Evolutionary conservation across 2,888 invertebrate species (phyloP), one percentile per base, ranked within the genome.

Genomic region (Caenorhabditis sulstoni): DNA sequence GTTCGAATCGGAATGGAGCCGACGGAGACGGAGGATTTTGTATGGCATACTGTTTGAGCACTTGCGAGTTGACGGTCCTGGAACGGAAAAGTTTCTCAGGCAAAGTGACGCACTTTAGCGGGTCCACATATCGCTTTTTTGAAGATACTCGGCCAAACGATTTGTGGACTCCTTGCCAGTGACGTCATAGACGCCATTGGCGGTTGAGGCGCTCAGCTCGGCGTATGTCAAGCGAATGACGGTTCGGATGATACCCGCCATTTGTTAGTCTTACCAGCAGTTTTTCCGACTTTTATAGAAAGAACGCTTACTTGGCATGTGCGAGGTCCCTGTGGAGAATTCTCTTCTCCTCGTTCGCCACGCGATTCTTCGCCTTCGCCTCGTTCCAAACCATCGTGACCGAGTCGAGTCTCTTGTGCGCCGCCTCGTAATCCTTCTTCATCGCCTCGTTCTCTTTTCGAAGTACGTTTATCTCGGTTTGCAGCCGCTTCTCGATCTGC

Each of bases 351-450:
- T 53, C 53, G 7, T n/a, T 18, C 20, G 59, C 70, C 12, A 39
- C 49, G 20, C 29, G 22, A 18, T 41, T 39, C 22, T 65, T 64
- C n/a, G 22, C 1, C 11, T 70, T 64, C 41, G 77, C 70, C 53
- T 77, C 77, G 14, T 44, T 23, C 18, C 44, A 23, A 1, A 65
- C 65, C 62, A 77, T 55, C 11, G 14, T 49, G 16, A 65, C 20
- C 3, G 52, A 29, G n/a, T 76, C 76, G 4, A 41, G 9, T 22
- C 52, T 18, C n/a, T 39, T 29, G 39, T 65, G 65, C 7, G 16
- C 41, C 41, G 37, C 20, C 39, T 79, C 79, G 44, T 68, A 73
- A 8, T 35, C 53, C 50, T 73, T 79, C 47, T 68, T 79, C 67
- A 79, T 47, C 49, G 39, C 22, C 1, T 68, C 73, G 41, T 79